Base-by-base conservation (phyloP, 2,888 invertebrate species). In the Phymatocera aterrima region DNA sequence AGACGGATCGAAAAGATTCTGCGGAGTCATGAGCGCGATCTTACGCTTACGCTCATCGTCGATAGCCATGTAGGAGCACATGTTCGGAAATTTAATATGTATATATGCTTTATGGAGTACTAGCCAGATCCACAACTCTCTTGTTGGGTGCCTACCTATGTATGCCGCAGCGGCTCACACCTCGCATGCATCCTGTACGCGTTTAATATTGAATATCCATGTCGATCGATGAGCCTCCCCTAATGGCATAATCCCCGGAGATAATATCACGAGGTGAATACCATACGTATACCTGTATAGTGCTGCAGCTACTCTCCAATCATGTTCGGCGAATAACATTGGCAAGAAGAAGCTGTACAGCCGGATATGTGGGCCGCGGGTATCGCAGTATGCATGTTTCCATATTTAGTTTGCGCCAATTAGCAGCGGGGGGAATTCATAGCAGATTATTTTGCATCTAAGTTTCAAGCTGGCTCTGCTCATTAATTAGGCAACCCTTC, bases 131-230 rank as follows among this genome's bases (percentile, higher is more conserved):
- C 72, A 46, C 72, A 72, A 51, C 51, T 72, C 51, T 54, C 10
- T 31, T 18, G 28, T n/a, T n/a, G n/a, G n/a, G n/a, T n/a, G n/a
- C n/a, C n/a, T 60, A 60, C 31, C 28, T 60, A 6, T 57, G 10
- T 46, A 46, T 31, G 24, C 60, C 40, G 40, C 57, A 40, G 40
- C 28, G 21, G 24, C 75, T 75, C 37, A 75, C 54, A 40, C 54
- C 57, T 60, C 57, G 21, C 75, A 34, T 72, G 75, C 57, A 75
- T 81, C 78, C 78, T 79, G 46, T 77, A 79, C 79, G 79, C 80
- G 81, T 82, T 79, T 81, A 82, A 83, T 84, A 84, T 85, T 85
- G 83, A 85, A 83, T 84, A 84, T 83, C 84, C 83, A 84, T 83
- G 84, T 83, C 82, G 79, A 81, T 81, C 81, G 82, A 84, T 84